Evolutionary conservation across 1,140 invertebrate genomes (phyloP).

Genomic region (Lordiphosa collinella): DNA sequence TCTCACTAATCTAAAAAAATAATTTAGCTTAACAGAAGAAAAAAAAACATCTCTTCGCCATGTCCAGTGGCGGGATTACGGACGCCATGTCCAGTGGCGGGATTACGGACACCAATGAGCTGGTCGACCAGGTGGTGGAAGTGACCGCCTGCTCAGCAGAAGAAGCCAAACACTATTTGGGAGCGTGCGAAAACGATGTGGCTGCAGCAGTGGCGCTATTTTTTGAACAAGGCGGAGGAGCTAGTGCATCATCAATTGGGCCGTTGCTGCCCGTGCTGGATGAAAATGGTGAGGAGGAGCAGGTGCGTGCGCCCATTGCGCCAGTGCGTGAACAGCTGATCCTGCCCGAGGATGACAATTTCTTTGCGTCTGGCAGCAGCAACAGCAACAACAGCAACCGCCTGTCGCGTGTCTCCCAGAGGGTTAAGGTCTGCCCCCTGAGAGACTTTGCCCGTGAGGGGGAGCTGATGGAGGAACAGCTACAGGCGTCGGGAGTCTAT

Average conservation of each 20-base stretch:
- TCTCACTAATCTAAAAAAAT: too few species aligned
- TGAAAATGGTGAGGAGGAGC: slow-evolving; percentile 52
- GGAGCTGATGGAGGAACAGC: slow-evolving; percentile 70
- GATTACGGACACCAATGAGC: slow-evolving; percentile 35
- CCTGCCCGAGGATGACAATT: slow-evolving; percentile 76
- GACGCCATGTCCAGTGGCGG: slow-evolving; percentile 54
- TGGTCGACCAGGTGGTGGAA: slow-evolving; percentile 64
- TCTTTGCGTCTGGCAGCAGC: slow-evolving; percentile 54
- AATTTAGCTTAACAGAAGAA: too few species aligned
- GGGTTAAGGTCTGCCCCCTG: slow-evolving; percentile 70
- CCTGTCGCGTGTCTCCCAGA: slow-evolving; percentile 42
- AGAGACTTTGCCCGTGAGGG: slow-evolving; percentile 74
- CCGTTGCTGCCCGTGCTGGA: slow-evolving; percentile 14
- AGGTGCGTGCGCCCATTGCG: slow-evolving; percentile 75
- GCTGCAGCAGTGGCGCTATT: slow-evolving; percentile 69
- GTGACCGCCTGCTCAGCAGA: slow-evolving; percentile 60
- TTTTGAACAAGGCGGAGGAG: slow-evolving; percentile 56
- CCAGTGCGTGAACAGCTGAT: slow-evolving; percentile 74
- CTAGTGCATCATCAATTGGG: slow-evolving; percentile 13
- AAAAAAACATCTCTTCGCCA: too few species aligned
- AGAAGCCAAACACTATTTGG: slow-evolving; percentile 67
- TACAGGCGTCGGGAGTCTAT: slow-evolving; percentile 61
- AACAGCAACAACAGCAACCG: slow-evolving; percentile 36
- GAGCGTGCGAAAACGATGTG: slow-evolving; percentile 69
- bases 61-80: too few species aligned